phyloP scores from a whole-genome alignment of 30 jellyfish, hydroid and myxozoan genomes.

The Aurelia coerulea region DNA sequence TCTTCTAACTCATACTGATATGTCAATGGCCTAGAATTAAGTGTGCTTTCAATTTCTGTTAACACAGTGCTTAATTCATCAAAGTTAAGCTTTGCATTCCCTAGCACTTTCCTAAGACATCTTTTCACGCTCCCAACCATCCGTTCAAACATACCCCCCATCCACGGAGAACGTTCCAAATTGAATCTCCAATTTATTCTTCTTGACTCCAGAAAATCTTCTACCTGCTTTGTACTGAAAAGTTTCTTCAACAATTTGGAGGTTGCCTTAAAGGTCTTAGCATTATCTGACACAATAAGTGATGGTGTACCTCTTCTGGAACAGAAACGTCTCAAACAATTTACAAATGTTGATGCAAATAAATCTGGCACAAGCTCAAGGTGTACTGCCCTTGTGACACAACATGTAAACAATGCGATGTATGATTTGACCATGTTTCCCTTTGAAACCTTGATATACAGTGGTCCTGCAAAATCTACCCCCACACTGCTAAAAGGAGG shows the following conservation, averaged over 20 bases:
- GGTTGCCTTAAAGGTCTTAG: constrained; percentile 47
- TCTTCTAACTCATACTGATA: not conserved
- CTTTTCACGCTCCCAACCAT: constrained; percentile 31
- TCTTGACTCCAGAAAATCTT: not conserved
- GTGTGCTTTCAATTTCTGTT: constrained; percentile 14
- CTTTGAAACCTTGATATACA: constrained; percentile 25
- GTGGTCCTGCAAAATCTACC: constrained; percentile 63
- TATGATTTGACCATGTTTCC: constrained; percentile 18
- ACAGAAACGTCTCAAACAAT: constrained; percentile 21
- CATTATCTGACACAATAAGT: constrained; percentile 48
- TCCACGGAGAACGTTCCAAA: constrained; percentile 16
- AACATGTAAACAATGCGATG: constrained; percentile 48
- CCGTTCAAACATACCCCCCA: constrained; percentile 17
- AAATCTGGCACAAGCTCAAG: constrained; percentile 38
- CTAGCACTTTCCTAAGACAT: constrained; percentile 9
- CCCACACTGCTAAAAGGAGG: constrained; percentile 57
- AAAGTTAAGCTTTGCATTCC: constrained; percentile 6
- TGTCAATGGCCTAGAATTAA: constrained; percentile 18
- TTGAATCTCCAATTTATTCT: constrained; percentile 13
- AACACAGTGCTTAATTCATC: constrained; percentile 19
- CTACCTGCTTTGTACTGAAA: not conserved
- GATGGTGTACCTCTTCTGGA: constrained; percentile 55
- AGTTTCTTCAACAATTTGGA: not conserved
- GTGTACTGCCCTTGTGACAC: constrained; percentile 59
- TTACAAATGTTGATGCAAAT: constrained; percentile 9